phyloP scores from a whole-genome alignment of 2,888 invertebrate species.

The Metallyticus violacea region DNA sequence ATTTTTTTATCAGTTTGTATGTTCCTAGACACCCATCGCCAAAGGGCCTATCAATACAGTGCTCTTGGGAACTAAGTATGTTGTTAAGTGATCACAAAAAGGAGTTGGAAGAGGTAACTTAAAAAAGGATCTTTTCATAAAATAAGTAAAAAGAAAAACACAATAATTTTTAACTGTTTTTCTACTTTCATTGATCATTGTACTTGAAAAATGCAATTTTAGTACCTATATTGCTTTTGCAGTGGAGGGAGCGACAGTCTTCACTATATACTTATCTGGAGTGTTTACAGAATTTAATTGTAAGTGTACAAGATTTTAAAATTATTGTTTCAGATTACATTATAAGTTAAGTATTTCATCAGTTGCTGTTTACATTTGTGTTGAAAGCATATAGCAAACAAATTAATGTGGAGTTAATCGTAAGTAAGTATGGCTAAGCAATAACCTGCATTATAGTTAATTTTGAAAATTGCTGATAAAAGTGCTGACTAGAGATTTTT shows the following conservation, averaged over 20 bases:
- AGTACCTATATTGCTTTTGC: background rate
- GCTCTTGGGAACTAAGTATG: constrained; percentile 3
- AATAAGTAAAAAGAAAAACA: background rate
- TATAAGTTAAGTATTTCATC: no score
- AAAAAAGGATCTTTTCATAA: background rate
- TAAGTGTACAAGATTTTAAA: background rate
- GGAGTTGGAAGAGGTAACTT: background rate
- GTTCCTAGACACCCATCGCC: background rate
- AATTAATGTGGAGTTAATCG: no score
- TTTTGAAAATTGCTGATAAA: no score
- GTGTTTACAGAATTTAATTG: constrained; percentile 8
- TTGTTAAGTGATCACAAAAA: background rate
- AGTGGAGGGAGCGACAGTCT: background rate
- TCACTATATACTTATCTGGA: background rate
- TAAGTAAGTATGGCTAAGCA: no score
- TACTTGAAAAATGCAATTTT: no score
- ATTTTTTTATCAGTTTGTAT: background rate
- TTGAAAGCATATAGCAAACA: no score
- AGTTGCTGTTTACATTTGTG: no score
- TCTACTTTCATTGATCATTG: no score
- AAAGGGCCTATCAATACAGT: background rate
- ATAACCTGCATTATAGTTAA: no score
- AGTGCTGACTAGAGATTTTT: no score
- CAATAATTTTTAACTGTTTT: no score
- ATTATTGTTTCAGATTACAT: no score